A percentile compares a stretch with the other conserved stretches of the same genome.
Conservation (phyloP, 2,113 vertebrate genomes). For the Reinhardtius hippoglossoides region DNA sequence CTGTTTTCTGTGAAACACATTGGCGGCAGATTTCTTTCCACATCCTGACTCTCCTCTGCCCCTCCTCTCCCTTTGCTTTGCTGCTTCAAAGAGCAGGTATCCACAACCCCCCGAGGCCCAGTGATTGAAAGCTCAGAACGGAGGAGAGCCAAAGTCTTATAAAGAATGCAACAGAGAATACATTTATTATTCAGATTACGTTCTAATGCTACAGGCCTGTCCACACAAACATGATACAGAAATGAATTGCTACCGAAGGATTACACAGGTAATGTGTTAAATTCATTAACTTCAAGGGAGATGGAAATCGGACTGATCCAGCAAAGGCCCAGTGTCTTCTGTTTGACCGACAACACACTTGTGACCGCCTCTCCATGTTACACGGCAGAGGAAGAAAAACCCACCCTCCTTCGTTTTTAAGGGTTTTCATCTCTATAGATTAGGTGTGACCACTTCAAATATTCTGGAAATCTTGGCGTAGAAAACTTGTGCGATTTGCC, state of each 20-base stretch:
- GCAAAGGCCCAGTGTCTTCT: slow-evolving; percentile 18
- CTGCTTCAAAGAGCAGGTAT: slow-evolving; percentile 84
- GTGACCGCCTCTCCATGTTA: slow-evolving; percentile 34
- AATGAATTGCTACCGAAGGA: slow-evolving; percentile 65
- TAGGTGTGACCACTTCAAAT: slow-evolving; percentile 79
- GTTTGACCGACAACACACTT: slow-evolving; percentile 64
- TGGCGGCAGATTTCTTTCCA: slow-evolving; percentile 67
- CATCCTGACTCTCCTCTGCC: slow-evolving; percentile 69
- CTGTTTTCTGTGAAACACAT: slow-evolving; percentile 63
- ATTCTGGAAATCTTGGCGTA: slow-evolving; percentile 55
- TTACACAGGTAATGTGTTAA: slow-evolving; percentile 64
- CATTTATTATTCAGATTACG: slow-evolving; percentile 82
- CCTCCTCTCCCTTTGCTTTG: slow-evolving; percentile 44
- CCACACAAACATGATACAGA: slow-evolving; percentile 51
- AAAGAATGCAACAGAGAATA: slow-evolving; percentile 82
- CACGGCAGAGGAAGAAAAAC: slow-evolving; percentile 45
- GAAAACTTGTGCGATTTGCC: slow-evolving; percentile 65
- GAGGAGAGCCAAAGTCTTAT: slow-evolving; percentile 79
- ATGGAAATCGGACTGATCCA: slow-evolving; percentile 61
- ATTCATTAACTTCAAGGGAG: slow-evolving; percentile 55
- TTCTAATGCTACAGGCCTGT: slow-evolving; percentile 70
- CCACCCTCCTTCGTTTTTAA: slow-evolving; percentile 59
- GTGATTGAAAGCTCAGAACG: slow-evolving; percentile 81
- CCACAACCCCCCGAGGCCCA: slow-evolving; percentile 72
- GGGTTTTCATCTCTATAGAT: slow-evolving; percentile 74